A percentile compares a stretch with the other conserved stretches of the same genome.
Conservation (phyloP, 2,888 invertebrate species). For the Cantharis rustica region DNA sequence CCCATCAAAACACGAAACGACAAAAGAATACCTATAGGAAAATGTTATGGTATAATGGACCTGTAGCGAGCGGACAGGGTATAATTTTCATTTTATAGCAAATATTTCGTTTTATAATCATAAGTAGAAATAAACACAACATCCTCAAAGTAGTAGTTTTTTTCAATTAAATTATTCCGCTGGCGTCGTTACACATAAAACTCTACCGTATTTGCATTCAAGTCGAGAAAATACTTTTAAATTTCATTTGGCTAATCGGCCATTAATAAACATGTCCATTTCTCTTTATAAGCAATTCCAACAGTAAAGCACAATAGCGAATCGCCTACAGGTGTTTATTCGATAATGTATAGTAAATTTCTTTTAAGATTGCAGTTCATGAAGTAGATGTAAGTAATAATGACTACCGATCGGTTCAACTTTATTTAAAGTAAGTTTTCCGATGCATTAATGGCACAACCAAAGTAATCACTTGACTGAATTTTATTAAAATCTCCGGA, state of each 20-base stretch:
- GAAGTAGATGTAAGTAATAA: too few relatives aligned
- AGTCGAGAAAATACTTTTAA: background rate
- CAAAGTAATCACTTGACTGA: background rate
- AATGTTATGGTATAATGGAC: background rate
- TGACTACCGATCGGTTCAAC: too few relatives aligned
- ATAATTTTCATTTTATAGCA: background rate
- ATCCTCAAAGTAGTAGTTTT: background rate
- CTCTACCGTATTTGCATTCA: background rate
- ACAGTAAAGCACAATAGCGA: background rate
- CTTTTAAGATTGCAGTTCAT: too few relatives aligned
- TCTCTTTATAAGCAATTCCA: too few relatives aligned
- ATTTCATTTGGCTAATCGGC: background rate
- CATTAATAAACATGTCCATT: background rate
- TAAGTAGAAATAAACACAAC: background rate
- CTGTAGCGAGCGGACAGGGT: background rate
- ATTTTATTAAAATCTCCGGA: background rate
- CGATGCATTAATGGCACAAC: too few relatives aligned
- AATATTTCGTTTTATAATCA: background rate
- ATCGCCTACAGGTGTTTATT: background rate
- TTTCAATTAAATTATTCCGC: background rate
- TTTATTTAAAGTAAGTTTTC: too few relatives aligned
- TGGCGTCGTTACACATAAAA: background rate
- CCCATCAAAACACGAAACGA: background rate
- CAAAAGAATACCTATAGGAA: background rate
- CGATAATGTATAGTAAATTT: too few relatives aligned